Evolutionary conservation across 2,888 invertebrate species (phyloP).

Genomic region (Eilema caniola): DNA sequence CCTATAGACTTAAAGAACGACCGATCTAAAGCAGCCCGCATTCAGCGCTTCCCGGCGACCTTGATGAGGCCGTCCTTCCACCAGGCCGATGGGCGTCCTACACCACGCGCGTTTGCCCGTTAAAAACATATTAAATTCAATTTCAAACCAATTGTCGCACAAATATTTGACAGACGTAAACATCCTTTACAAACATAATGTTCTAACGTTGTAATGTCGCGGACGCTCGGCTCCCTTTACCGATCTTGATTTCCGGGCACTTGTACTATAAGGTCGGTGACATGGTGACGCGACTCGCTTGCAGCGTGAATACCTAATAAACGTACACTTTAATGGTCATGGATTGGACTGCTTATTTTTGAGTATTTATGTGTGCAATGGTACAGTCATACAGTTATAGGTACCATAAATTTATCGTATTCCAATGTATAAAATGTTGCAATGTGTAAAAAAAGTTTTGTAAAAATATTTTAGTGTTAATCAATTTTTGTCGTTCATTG

Average conservation of each 20-base stretch:
- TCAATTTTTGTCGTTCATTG: too few species aligned
- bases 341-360: not conserved
- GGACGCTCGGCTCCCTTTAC: slow-evolving; percentile 44
- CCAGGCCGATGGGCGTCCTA: too few species aligned
- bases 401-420: too few species aligned
- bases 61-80: too few species aligned
- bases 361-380: not conserved
- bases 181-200: slow-evolving; percentile 37
- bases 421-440: too few species aligned
- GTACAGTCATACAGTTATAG: not conserved
- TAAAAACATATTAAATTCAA: not conserved
- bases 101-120: too few species aligned
- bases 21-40: too few species aligned
- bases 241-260: slow-evolving; percentile 38
- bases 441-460: too few species aligned
- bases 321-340: not conserved
- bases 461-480: too few species aligned
- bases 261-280: slow-evolving; percentile 20
- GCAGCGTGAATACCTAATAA: slow-evolving; percentile 3
- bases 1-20: too few species aligned
- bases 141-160: slow-evolving; percentile 29
- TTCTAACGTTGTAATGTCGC: slow-evolving; percentile 39
- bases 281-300: slow-evolving; percentile 2
- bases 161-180: slow-evolving; percentile 40
- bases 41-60: too few species aligned